phyloP scores from a whole-genome alignment of 2,797 vertebrate species.

The Vultur gryphus region DNA sequence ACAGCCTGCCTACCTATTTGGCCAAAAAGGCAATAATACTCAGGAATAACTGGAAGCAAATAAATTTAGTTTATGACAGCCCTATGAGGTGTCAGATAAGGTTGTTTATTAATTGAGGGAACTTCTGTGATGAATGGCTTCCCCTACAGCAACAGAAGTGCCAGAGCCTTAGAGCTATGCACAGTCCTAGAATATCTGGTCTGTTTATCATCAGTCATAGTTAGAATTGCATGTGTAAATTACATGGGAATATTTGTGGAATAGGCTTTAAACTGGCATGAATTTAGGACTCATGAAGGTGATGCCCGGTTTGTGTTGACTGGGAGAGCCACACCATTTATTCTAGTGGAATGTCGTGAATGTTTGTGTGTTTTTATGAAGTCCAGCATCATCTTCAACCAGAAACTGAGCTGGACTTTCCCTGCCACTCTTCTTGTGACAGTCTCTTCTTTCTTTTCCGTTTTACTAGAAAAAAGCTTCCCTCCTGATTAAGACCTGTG shows the following conservation, averaged over 20 bases:
- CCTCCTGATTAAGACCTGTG: constrained; percentile 77
- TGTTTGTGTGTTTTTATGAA: background rate
- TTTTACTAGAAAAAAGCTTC: constrained; percentile 66
- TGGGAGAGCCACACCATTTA: background rate
- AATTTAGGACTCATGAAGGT: background rate
- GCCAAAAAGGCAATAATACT: background rate
- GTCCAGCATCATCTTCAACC: background rate
- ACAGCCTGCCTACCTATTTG: background rate
- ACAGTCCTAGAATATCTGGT: background rate
- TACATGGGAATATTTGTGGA: background rate
- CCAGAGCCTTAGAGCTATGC: background rate
- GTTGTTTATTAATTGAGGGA: constrained; percentile 40
- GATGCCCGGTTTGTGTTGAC: background rate
- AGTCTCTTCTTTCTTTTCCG: background rate
- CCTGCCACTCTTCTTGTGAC: background rate
- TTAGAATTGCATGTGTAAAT: background rate
- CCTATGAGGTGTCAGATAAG: constrained; percentile 16
- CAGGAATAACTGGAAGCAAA: constrained; percentile 23
- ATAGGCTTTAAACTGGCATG: background rate
- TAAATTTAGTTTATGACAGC: constrained; percentile 31
- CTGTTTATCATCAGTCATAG: background rate
- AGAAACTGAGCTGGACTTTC: background rate
- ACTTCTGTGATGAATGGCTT: constrained; percentile 36
- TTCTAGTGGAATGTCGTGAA: background rate
- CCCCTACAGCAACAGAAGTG: background rate